Percentiles rank a stretch among this genome's conserved stretches.
Evolutionary conservation across 2,888 invertebrate species (phyloP).

Genomic region (Drosophila subsilvestris): DNA sequence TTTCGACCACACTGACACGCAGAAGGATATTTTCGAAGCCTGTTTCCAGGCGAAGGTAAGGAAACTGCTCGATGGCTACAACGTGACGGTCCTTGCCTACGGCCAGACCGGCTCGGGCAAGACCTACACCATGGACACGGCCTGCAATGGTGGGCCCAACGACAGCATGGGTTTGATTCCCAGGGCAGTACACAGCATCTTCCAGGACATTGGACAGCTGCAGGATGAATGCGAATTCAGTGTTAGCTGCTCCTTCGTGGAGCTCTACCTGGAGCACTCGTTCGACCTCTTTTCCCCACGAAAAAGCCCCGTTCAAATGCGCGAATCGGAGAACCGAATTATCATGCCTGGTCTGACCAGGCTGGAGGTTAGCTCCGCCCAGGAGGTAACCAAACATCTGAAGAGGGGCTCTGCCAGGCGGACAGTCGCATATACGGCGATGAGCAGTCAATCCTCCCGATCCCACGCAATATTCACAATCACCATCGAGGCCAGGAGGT

Average conservation of each 20-base stretch:
- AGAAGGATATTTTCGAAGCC: constrained; percentile 89
- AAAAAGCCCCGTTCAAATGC: constrained; percentile 83
- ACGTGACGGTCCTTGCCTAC: constrained; percentile 96
- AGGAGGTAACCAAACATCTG: constrained; percentile 88
- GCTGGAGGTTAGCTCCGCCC: constrained; percentile 86
- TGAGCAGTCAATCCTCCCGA: constrained; percentile 94
- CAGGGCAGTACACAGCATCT: constrained; percentile 92
- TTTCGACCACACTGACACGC: constrained; percentile 88
- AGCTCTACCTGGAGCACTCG: constrained; percentile 94
- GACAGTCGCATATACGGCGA: constrained; percentile 84
- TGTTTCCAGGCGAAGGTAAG: constrained; percentile 89
- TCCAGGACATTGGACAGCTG: constrained; percentile 86
- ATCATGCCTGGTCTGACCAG: constrained; percentile 88
- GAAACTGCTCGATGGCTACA: constrained; percentile 93
- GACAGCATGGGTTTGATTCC: constrained; percentile 93
- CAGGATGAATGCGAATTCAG: constrained; percentile 86
- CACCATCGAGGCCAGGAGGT: constrained; percentile 87
- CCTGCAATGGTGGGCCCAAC: constrained; percentile 87
- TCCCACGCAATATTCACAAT: constrained; percentile 96
- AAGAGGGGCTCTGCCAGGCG: constrained; percentile 90
- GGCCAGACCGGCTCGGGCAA: constrained; percentile 97
- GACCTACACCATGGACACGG: constrained; percentile 96
- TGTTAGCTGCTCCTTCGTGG: constrained; percentile 93
- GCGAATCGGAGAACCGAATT: constrained; percentile 85
- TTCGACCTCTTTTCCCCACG: constrained; percentile 91